Evolutionary conservation across 2,797 vertebrate genomes (phyloP).

Genomic region (Triplophysa yarkandensis): DNA sequence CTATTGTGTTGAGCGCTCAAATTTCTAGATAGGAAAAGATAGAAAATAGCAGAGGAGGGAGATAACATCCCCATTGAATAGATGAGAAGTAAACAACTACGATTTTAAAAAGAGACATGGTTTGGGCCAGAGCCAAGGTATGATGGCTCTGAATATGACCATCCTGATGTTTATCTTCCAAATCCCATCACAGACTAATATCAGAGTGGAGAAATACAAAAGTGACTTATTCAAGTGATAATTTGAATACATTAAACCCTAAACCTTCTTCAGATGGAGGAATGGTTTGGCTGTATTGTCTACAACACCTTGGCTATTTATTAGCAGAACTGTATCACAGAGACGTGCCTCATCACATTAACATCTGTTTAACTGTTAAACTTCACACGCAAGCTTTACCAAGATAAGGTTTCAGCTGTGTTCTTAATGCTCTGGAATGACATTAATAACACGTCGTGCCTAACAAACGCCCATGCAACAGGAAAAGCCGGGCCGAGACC

Average conservation of each 20-base stretch:
- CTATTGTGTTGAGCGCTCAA: constrained; percentile 39
- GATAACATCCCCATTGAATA: constrained; percentile 5
- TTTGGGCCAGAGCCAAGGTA: not conserved
- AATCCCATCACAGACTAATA: constrained; percentile 9
- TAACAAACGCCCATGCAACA: constrained; percentile 29
- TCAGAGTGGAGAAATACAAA: not conserved
- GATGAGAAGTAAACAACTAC: constrained; percentile 14
- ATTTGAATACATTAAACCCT: not conserved
- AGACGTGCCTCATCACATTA: constrained; percentile 27
- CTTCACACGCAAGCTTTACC: constrained; percentile 5
- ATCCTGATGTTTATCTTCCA: constrained; percentile 33
- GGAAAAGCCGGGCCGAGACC: constrained; percentile 1
- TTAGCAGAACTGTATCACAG: constrained; percentile 16
- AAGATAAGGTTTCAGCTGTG: constrained; percentile 15
- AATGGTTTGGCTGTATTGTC: not conserved
- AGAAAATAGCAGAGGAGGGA: constrained; percentile 4
- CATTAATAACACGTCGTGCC: constrained; percentile 27
- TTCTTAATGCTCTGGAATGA: constrained; percentile 39
- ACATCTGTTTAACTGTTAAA: constrained; percentile 31
- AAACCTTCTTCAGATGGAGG: not conserved
- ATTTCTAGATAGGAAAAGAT: constrained; percentile 34
- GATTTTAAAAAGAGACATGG: not conserved
- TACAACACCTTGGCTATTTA: constrained; percentile 4
- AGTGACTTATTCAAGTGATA: constrained; percentile 5
- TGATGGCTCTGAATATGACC: constrained; percentile 5